phyloP scores from a whole-genome alignment of 64 coral and sea anemone species.

The Exaiptasia diaphana region DNA sequence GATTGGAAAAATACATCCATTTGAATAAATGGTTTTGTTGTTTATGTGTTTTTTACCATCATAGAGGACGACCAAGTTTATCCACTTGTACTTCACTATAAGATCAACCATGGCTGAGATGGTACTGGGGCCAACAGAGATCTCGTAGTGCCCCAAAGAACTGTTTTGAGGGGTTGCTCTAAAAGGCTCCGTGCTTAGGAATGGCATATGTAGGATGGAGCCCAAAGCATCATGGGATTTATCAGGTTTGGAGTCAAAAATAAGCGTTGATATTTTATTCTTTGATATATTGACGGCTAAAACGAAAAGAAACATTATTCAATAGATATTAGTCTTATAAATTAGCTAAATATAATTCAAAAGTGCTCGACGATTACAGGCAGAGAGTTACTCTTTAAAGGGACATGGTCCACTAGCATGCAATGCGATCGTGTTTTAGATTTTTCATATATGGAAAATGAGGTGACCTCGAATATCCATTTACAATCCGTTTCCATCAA shows the following conservation, averaged over 20 bases:
- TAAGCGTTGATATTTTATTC: neutral
- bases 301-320: neutral
- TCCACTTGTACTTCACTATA: neutral
- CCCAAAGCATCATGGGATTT: constrained; percentile 5
- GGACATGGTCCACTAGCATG: no score
- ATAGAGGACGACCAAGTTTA: neutral
- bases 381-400: no score
- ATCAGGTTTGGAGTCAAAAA: neutral
- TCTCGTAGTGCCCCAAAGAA: neutral
- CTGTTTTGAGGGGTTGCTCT: neutral
- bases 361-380: no score
- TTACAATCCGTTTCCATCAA: no score
- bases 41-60: no score
- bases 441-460: no score
- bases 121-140: neutral
- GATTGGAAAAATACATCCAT: no score
- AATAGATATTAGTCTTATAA: no score
- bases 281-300: neutral
- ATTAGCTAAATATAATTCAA: no score
- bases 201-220: neutral
- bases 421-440: no score
- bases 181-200: neutral
- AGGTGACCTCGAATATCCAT: no score
- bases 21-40: no score
- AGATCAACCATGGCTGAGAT: neutral